A percentile compares a stretch with the other conserved stretches of the same genome.
Conservation (phyloP, 2,113 vertebrate genomes). For the Pygoscelis antarcticus region DNA sequence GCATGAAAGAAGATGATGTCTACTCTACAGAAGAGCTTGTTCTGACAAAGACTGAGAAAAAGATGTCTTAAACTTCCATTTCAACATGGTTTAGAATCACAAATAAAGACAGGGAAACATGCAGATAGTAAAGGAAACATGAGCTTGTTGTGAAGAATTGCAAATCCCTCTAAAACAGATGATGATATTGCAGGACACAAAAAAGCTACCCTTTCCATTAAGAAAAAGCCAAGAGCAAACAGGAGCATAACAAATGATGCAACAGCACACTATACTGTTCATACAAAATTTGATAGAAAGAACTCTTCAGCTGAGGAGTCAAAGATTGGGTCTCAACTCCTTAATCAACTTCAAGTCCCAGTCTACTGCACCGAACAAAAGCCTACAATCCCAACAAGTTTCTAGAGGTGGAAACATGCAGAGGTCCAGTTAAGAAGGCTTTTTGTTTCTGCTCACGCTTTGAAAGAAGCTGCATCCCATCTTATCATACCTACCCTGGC, state of each 20-base stretch:
- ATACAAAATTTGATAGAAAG: neutral
- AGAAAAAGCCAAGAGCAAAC: neutral
- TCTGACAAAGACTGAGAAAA: neutral
- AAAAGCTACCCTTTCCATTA: neutral
- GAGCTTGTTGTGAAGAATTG: neutral
- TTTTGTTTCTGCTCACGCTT: neutral
- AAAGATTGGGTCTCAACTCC: neutral
- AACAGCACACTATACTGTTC: neutral
- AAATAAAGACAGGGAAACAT: neutral
- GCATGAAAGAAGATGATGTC: neutral
- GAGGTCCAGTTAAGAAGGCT: too few species aligned
- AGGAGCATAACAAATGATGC: neutral
- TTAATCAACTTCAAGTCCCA: neutral
- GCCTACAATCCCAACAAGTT: neutral
- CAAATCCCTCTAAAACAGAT: neutral
- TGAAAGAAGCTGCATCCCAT: neutral
- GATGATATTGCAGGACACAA: neutral
- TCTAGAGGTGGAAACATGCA: neutral
- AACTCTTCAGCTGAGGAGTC: neutral
- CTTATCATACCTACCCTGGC: too few species aligned
- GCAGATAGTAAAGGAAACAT: neutral
- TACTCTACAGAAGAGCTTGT: neutral
- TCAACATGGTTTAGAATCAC: neutral
- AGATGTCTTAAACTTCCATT: neutral
- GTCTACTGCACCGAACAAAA: neutral